Base-by-base conservation (phyloP, 2,113 vertebrate genomes). In the Semnornis frantzii region DNA sequence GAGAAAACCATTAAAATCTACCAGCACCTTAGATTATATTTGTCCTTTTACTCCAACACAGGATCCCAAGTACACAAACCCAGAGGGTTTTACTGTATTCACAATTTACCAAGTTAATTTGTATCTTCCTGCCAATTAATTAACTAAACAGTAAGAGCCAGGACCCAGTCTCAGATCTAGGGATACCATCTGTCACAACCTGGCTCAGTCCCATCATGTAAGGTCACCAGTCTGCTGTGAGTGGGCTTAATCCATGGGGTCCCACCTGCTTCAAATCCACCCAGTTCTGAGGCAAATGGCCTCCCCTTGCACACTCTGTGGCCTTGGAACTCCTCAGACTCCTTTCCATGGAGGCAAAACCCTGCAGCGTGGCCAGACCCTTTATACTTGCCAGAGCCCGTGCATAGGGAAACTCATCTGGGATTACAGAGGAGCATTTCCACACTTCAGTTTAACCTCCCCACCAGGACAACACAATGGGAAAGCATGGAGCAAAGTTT, bases 161-260 rank as follows among this genome's bases (percentile, higher is more conserved):
- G 96, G 90, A 95, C 75, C 77, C 66, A 93, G 58, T 23, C 85
- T 84, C 87, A 86, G 96, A 91, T 91, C 82, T 94, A 96, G 65
- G 69, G 91, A 96, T 70, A 84, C 94, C 93, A 95, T 96, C 95
- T 96, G 94, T 55, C 90, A 79, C 85, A 94, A 90, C 82, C 85
- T 96, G 91, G 89, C 94, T 94, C 73, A 59, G 70, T 86, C 77
- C 66, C 91, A 95, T 66, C 3, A 1, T 71, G 75, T 94, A 93
- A 91, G 93, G 94, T 94, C 95, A 96, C 62, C 85, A 96, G 85
- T 71, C 87, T 96, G 87, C 83, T 97, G 85, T 91, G 87, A 95
- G 91, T 93, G 93, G 82, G 91, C 82, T 88, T 54, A 81, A 94
- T 86, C 65, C 46, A n/a, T 59, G 58, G 76, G 66, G 70, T 90